These are phyloP conservation scores for Alectoris magna DNA, from an alignment of 2,797 vertebrate genomes.

Conservation along the genomic window DNA sequence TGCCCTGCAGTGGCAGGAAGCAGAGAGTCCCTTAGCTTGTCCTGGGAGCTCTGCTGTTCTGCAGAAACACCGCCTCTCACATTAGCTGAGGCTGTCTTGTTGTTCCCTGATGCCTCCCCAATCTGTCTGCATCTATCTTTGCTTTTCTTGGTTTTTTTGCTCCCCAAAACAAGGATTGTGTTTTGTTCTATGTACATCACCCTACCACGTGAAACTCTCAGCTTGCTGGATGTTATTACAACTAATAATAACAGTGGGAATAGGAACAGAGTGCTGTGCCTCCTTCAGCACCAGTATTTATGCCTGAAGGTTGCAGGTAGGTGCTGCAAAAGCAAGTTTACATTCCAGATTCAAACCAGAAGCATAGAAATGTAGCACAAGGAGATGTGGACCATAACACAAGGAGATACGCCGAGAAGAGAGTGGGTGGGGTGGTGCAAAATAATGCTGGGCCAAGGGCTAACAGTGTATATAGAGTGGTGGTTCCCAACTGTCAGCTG, in stretches of 20 bases:
- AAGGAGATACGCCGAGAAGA: neutral
- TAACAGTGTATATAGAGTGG: fast-evolving
- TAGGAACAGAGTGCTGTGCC: neutral
- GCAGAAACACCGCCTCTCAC: neutral
- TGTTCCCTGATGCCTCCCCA: neutral
- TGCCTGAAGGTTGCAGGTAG: neutral
- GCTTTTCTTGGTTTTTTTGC: neutral
- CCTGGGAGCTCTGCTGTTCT: neutral
- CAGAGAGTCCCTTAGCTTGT: neutral
- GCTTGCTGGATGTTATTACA: neutral
- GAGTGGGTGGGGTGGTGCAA: neutral
- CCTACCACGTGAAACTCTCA: fast-evolving
- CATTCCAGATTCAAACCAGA: neutral
- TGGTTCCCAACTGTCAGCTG: neutral
- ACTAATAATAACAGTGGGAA: neutral
- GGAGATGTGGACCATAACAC: neutral
- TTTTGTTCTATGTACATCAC: neutral
- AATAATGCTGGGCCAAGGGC: neutral
- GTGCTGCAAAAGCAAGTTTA: neutral
- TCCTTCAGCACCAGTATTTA: neutral
- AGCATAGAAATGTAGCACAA: neutral
- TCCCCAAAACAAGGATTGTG: neutral
- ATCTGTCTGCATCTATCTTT: neutral
- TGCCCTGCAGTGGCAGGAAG: neutral
- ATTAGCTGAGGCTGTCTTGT: neutral